Base-by-base conservation (phyloP, 2,797 vertebrate species). In the Xenops minutus region DNA sequence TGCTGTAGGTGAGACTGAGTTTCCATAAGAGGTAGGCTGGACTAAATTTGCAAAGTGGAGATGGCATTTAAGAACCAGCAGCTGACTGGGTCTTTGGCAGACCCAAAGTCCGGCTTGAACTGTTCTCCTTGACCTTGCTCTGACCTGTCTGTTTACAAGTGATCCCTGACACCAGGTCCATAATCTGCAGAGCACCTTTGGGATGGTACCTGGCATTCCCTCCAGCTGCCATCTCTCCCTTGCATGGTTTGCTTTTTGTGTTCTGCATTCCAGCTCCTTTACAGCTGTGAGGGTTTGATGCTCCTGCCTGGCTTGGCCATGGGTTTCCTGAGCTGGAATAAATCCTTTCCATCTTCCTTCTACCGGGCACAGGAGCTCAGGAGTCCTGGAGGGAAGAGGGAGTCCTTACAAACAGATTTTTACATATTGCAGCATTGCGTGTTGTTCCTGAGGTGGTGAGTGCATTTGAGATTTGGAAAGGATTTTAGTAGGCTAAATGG, bases 1-100 rank as follows among this genome's bases (percentile, higher is more conserved):
- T 0, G 11, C 41, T 63, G 2, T 6, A 14, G 0, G 29, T 48
- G 41, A 29, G 21, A 0, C 29, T 19, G 16, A 17, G 12, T 2
- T 15, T 1, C 15, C 20, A 0, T 19, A 2, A 23, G 72, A 72
- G 30, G 14, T 10, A 43, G n/a, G 23, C 19, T 43, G 16, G 32
- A 1, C 23, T 44, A 14, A 4, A 26, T 66, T 9, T 44, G 18
- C 7, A 2, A 26, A 64, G 21, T 63, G 52, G 55, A 32, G 52
- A 8, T 61, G 89, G 12, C 59, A 26, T 51, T 83, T 84, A 36
- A 79, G 62, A 66, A 36, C 43, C 59, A 12, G 75, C 84, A 76
- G 88, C 61, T 88, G 83, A 2, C 55, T 24, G 9, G 43, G 36
- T 18, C 14, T 30, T 61, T 36, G 26, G n/a, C 19, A n/a, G 29